Conservation (phyloP, 2,797 vertebrate genomes). For the Coregonus suidteri region DNA sequence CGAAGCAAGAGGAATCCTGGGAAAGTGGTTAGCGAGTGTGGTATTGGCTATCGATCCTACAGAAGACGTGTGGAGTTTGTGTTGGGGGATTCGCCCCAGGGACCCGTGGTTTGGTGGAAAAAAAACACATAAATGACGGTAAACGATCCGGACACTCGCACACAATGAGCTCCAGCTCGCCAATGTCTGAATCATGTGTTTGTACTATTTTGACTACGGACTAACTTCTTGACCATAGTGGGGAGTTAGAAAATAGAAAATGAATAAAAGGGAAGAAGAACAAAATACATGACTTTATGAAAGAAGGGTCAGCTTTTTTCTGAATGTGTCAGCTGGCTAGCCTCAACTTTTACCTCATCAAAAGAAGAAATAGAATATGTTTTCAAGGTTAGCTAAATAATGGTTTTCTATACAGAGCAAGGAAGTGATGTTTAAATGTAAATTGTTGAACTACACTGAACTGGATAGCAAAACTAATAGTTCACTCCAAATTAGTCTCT, state of each 20-base stretch:
- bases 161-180: slow-evolving; percentile 17
- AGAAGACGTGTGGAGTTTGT: slow-evolving; percentile 24
- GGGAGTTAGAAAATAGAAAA: slow-evolving; percentile 35
- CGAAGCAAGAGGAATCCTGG: slow-evolving; percentile 37
- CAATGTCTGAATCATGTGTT: slow-evolving; percentile 25
- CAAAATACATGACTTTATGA: slow-evolving; percentile 9
- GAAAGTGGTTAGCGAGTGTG: slow-evolving; percentile 48
- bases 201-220: neutral
- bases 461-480: slow-evolving; percentile 13
- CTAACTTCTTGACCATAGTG: slow-evolving; percentile 32
- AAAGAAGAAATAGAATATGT: slow-evolving; percentile 27
- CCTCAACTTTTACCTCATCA: slow-evolving; percentile 23
- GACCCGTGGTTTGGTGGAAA: slow-evolving; percentile 34
- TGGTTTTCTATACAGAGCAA: slow-evolving; percentile 37
- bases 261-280: neutral
- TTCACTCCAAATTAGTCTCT: neutral
- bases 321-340: slow-evolving; percentile 20
- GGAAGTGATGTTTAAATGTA: no score
- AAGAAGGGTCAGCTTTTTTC: slow-evolving; percentile 26
- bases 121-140: slow-evolving; percentile 17
- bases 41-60: slow-evolving; percentile 44
- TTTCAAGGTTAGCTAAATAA: slow-evolving; percentile 41
- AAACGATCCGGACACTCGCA: slow-evolving; percentile 29
- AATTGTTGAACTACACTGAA: neutral
- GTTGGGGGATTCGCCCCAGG: slow-evolving; percentile 33